Percentiles rank a stretch among this genome's conserved stretches.
These are phyloP conservation scores for Python bivittatus DNA, from an alignment of 2,113 vertebrate genomes.

Conservation along the genomic window DNA sequence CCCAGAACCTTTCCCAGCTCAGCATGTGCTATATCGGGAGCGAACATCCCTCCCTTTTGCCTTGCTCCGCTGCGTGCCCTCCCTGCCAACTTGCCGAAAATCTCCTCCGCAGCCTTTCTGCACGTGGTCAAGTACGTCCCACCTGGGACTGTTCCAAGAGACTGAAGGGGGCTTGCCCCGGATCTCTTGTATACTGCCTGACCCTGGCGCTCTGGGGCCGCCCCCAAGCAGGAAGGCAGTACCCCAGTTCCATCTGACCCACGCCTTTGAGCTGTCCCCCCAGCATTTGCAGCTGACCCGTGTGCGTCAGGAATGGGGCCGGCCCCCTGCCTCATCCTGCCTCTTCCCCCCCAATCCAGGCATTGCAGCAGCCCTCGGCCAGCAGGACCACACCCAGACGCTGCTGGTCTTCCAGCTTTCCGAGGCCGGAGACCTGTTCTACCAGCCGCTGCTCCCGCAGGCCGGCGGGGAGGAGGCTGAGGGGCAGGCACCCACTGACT, in stretches of 20 bases:
- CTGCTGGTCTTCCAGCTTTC: constrained; percentile 81
- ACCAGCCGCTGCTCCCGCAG: constrained; percentile 69
- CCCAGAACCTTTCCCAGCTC: not conserved
- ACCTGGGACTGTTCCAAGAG: too few relatives aligned
- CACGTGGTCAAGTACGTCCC: not conserved
- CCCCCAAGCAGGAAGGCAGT: not conserved
- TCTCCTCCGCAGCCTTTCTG: not conserved
- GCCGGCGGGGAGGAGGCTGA: not conserved
- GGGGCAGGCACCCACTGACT: not conserved
- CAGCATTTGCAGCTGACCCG: too few relatives aligned
- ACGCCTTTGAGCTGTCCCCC: not conserved
- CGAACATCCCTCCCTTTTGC: not conserved
- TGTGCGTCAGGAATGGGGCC: too few relatives aligned
- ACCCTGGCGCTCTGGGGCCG: too few relatives aligned
- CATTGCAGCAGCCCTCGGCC: constrained; percentile 65
- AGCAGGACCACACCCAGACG: not conserved
- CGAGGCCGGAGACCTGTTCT: constrained; percentile 82
- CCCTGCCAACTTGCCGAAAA: not conserved
- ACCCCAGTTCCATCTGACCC: not conserved
- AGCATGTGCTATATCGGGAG: not conserved
- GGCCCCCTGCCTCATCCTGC: too few relatives aligned
- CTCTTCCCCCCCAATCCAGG: constrained; percentile 52
- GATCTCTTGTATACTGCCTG: too few relatives aligned
- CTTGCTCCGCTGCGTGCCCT: not conserved
- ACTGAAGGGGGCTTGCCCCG: too few relatives aligned